These are phyloP conservation scores for Tangara arthus DNA, from an alignment of 2,797 vertebrate genomes.

Conservation along the genomic window DNA sequence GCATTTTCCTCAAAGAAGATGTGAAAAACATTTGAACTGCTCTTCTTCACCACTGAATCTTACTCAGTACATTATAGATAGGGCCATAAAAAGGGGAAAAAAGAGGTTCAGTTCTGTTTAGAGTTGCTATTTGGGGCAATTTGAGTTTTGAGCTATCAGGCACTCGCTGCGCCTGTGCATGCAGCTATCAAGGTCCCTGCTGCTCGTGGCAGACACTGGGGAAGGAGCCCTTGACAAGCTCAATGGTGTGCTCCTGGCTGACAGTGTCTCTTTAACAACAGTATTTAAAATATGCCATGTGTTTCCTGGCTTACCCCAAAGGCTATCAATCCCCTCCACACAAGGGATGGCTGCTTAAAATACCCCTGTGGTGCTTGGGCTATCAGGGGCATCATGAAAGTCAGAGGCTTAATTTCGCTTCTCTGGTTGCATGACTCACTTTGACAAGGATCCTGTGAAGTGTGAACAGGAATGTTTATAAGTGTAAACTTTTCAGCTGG, in stretches of 20 bases:
- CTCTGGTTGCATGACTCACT: conserved; percentile 41
- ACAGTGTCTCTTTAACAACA: not conserved
- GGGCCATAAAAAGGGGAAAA: not conserved
- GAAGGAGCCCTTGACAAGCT: not conserved
- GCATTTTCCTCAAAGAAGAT: not conserved
- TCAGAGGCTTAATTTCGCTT: conserved; percentile 38
- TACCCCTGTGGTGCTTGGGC: not conserved
- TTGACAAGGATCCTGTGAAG: not conserved
- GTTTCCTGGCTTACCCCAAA: conserved; percentile 15
- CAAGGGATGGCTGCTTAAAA: conserved; percentile 18
- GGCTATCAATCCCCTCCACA: not conserved
- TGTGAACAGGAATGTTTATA: not conserved
- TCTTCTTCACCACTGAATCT: not conserved
- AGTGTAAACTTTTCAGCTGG: not conserved
- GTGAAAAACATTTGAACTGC: not conserved
- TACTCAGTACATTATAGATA: not conserved
- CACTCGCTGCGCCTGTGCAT: rapidly evolving
- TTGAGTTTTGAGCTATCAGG: not conserved
- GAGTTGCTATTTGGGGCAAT: not conserved
- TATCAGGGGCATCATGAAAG: conserved; percentile 54
- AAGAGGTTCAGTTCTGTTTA: not conserved
- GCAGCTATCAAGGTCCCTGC: not conserved
- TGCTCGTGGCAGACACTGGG: not conserved
- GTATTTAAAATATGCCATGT: not conserved
- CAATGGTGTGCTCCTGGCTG: not conserved